Conservation (phyloP, 2,888 invertebrate species). For the Polyploca ridens region DNA sequence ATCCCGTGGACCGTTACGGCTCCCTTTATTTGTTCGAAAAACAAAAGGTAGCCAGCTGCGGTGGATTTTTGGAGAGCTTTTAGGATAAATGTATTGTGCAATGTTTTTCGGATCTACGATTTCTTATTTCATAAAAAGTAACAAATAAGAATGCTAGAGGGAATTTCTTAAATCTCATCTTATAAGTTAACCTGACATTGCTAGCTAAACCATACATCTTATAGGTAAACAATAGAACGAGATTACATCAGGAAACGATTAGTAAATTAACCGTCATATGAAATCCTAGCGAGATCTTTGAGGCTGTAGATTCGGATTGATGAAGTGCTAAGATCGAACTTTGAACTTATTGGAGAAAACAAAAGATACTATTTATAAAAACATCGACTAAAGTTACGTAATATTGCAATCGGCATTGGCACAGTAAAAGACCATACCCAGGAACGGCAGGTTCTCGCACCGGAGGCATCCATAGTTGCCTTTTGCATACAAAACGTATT, state of each 20-base stretch:
- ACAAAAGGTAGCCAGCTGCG: conserved; percentile 1
- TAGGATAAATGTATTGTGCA: conserved; percentile 1
- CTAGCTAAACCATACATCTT: no score
- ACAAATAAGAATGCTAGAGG: no score
- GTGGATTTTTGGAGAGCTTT: neutral
- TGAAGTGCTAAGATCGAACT: no score
- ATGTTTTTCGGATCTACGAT: neutral
- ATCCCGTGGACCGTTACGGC: conserved; percentile 15
- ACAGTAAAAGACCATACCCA: neutral
- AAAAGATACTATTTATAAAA: neutral
- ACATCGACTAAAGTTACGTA: conserved; percentile 19
- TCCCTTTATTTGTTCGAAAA: conserved; percentile 11
- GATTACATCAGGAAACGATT: no score
- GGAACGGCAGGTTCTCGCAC: neutral
- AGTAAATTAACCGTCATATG: no score
- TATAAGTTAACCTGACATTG: no score
- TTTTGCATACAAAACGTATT: conserved; percentile 10
- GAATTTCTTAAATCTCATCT: no score
- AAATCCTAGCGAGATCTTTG: no score
- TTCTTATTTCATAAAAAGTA: neutral
- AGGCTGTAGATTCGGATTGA: no score
- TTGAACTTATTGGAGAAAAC: neutral
- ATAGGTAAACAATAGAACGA: no score
- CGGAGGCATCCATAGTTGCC: conserved; percentile 1
- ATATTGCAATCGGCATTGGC: neutral